Conservation (phyloP, 2,888 invertebrate genomes). For the Agelastica alni region DNA sequence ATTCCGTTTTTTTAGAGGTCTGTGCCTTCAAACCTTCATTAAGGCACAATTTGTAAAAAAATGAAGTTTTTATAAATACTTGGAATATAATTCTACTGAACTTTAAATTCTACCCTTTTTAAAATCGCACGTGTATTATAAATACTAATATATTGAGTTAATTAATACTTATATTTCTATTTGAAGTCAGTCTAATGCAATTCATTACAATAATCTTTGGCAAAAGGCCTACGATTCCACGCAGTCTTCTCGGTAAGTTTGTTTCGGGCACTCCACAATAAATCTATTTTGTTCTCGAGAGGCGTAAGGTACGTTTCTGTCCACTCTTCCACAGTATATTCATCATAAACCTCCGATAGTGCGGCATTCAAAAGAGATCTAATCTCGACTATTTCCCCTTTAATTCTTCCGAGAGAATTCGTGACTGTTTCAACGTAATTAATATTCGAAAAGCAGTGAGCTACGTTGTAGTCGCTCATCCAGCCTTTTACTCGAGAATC, state of each 20-base stretch:
- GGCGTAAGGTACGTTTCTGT: constrained; percentile 60
- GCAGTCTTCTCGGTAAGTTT: constrained; percentile 55
- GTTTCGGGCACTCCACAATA: constrained; percentile 58
- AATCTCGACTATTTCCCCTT: constrained; percentile 57
- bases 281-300: constrained; percentile 59
- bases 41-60: too few relatives aligned
- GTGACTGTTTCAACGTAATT: constrained; percentile 64
- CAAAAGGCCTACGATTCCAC: constrained; percentile 61
- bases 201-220: constrained; percentile 3
- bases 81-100: too few relatives aligned
- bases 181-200: too few relatives aligned
- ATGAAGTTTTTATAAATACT: too few relatives aligned
- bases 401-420: constrained; percentile 59
- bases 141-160: constrained; percentile 1
- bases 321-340: constrained; percentile 65
- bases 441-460: constrained; percentile 68
- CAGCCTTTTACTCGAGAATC: constrained; percentile 57
- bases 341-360: constrained; percentile 63
- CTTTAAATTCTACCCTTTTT: too few relatives aligned
- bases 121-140: background rate
- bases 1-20: too few relatives aligned
- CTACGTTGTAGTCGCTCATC: constrained; percentile 71
- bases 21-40: too few relatives aligned
- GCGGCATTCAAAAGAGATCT: constrained; percentile 60
- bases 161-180: too few relatives aligned